Evolutionary conservation across 2,113 vertebrate genomes (phyloP), one percentile per base, ranked within the genome.

Genomic region (Piaya cayana): DNA sequence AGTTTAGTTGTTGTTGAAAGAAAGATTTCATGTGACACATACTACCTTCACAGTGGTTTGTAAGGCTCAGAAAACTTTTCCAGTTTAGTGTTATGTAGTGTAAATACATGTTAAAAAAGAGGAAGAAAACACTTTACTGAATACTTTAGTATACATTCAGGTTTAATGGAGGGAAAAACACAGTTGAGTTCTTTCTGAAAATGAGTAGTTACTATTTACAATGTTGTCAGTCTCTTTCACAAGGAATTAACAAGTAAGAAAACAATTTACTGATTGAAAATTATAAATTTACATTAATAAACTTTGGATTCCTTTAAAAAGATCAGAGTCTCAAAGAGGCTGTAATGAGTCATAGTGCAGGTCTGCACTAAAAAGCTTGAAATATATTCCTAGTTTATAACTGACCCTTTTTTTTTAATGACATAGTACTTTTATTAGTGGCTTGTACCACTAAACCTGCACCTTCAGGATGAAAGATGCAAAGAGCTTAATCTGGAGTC

Each of bases 261-360:
- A 97, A 96, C 30, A 1, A 94, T 88, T 96, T 87, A 75, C 59
- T 84, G 91, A 92, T 80, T 90, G 62, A 82, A 43, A 69, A 59
- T 20, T 82, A 18, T 92, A 95, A 96, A 87, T 55, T 94, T 88
- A 42, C 55, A 82, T 87, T 94, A 86, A 90, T 82, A 87, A 97
- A 69, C 2, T 17, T 72, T 32, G 37, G 26, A 55, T 79, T 47
- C 22, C 23, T 55, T 77, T 71, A 9, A 55, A 81, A 87, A 84
- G 0, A 60, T 60, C 18, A 60, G 34, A 56, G 1, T 8, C 20
- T 82, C 53, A 69, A 79, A 90, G 16, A 50, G 7, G 7, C 21
- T 80, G 8, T 23, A 45, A 52, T 72, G 23, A 65, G n/a, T 39
- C 25, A 34, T n/a, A 67, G 5, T 21, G 25, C 9, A 65, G 6